Evolutionary conservation across 2,797 vertebrate genomes (phyloP), one percentile per base, ranked within the genome.

Genomic region (Arnoldichthys spilopterus): DNA sequence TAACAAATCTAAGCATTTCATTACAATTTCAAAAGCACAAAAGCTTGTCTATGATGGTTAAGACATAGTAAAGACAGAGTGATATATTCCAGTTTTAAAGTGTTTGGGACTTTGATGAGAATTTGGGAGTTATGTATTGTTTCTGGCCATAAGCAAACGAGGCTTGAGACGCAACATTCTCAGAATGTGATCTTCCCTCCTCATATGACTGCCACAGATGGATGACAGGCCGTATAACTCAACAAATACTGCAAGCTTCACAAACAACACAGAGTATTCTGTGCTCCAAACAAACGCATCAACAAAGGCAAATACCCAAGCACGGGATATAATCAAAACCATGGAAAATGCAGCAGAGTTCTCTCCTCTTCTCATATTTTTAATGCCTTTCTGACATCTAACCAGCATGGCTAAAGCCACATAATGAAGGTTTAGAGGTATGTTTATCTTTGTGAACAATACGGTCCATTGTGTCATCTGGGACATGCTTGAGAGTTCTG

Each of bases 401-500:
- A 77, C 79, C 63, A 78, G 72, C 78, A 67, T 53, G 72, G 75
- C 78, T 72, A 47, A 70, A 56, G 82, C 83, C 76, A 73, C 76
- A 79, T 75, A 64, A 82, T 64, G 54, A 73, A 81, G 70, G 61
- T 83, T 67, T 74, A 70, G 68, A 74, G 58, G 40, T 74, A 76
- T 83, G 76, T 77, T 82, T 78, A 80, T 81, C 80, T 78, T 67
- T 62, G 24, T 2, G 37, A 86, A 81, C 82, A 84, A 80, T 59
- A 49, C n/a, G 11, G 30, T 68, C 62, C 62, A 77, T 81, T 83
- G 78, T 74, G 37, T 74, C 69, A 34, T 64, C 63, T 47, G 69
- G 78, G 70, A 72, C 66, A 66, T 61, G 43, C 66, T 61, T 71
- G 49, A 59, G 71, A 78, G 72, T 47, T 40, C 76, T 72, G 79